A percentile compares a stretch with the other conserved stretches of the same genome.
These are phyloP conservation scores for Sympetrum striolatum DNA, from an alignment of 2,888 invertebrate species.

Conservation along the genomic window DNA sequence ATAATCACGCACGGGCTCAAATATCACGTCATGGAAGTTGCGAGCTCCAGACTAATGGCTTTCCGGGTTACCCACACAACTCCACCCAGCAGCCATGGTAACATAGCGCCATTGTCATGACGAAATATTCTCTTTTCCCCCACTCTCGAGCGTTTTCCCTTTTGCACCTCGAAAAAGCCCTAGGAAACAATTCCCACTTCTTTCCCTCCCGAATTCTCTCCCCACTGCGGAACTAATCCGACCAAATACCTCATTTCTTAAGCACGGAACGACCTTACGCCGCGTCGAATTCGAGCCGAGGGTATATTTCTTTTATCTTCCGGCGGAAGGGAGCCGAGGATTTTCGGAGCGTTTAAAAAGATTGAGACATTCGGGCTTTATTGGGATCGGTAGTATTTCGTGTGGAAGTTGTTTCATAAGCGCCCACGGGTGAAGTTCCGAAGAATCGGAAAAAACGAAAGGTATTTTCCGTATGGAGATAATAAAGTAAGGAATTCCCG, in stretches of 20 bases:
- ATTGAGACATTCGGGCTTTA: neutral
- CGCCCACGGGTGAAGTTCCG: neutral
- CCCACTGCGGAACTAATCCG: neutral
- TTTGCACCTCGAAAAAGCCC: neutral
- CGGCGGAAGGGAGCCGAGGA: neutral
- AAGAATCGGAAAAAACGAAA: neutral
- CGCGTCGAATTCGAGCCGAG: neutral
- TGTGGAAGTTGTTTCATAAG: slow-evolving; percentile 22
- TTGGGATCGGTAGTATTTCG: slow-evolving; percentile 9
- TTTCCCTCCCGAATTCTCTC: neutral
- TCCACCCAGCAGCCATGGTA: neutral
- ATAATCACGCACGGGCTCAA: slow-evolving; percentile 39
- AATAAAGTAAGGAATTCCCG: slow-evolving; percentile 28
- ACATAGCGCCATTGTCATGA: neutral
- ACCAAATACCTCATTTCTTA: slow-evolving; percentile 9
- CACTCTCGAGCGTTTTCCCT: neutral
- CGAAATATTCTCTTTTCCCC: neutral
- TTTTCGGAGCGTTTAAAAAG: slow-evolving; percentile 1
- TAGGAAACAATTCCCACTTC: neutral
- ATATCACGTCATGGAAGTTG: slow-evolving; percentile 40
- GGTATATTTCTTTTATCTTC: neutral
- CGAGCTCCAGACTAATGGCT: slow-evolving; percentile 37
- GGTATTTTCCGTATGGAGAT: slow-evolving; percentile 20
- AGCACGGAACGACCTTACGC: slow-evolving; percentile 2
- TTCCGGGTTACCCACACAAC: slow-evolving; percentile 15